These are phyloP conservation scores for Tetrax tetrax DNA, from an alignment of 2,113 vertebrate genomes.

Conservation along the genomic window DNA sequence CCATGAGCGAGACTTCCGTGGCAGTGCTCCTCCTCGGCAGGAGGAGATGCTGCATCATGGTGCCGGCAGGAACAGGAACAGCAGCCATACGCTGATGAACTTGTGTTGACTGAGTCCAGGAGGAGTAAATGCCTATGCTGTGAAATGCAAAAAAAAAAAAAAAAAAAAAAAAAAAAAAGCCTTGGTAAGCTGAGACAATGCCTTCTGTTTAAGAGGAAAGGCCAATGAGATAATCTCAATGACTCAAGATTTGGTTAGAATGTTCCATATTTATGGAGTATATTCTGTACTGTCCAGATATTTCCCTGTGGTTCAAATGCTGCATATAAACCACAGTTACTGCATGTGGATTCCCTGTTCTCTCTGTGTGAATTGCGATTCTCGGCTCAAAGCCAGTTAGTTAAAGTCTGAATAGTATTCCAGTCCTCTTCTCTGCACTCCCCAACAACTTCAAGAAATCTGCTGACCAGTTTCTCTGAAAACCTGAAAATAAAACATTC, in stretches of 20 bases:
- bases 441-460: not conserved
- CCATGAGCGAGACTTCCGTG: fast-evolving
- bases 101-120: not conserved
- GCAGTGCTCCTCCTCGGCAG: not conserved
- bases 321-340: not conserved
- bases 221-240: conserved; percentile 8
- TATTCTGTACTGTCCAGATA: not conserved
- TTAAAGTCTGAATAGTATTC: not conserved
- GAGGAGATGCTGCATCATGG: fast-evolving
- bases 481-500: not conserved
- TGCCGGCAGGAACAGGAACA: not conserved
- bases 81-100: not conserved
- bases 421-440: not conserved
- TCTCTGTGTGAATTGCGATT: not conserved
- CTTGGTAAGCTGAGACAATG: not conserved
- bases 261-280: not conserved
- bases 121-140: not conserved
- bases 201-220: conserved; percentile 5
- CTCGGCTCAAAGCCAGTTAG: not conserved
- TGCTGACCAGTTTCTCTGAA: conserved; percentile 10
- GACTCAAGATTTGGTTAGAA: conserved; percentile 45
- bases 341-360: not conserved
- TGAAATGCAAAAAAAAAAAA: not conserved
- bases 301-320: not conserved
- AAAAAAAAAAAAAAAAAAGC: not conserved